Base-by-base conservation (phyloP, 2,888 invertebrate genomes). In the Rhabditoides inermis region DNA sequence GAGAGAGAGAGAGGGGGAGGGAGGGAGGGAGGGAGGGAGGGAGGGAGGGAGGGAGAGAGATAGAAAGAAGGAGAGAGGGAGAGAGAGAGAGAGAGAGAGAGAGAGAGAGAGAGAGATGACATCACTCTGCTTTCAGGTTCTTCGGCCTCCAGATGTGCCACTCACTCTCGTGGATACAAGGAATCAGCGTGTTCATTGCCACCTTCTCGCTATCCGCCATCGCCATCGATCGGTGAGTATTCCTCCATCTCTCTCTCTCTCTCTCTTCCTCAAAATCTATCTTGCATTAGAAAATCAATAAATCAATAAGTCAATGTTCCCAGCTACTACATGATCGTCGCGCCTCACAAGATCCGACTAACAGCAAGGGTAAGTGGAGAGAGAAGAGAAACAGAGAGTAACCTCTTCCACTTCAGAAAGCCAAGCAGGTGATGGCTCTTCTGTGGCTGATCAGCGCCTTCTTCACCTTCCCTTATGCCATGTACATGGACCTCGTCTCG, bases 161-260 rank as follows among this genome's bases (percentile, higher is more conserved):
- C n/a, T n/a, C n/a, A n/a, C 10, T 40, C 2, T 1, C 22, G 20
- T 1, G 10, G 10, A 45, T 53, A 12, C 46, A 55, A 51, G 55
- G 55, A 3, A 47, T 49, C 7, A 55, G 51, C 37, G 45, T 55
- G 22, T 51, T 55, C 41, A 50, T 55, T 1, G 50, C 50, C 12
- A 51, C 55, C 7, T 55, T 55, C 35, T 42, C 46, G 1, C 40
- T 55, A 22, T 32, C 46, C 0, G 51, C 51, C 7, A 55, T 55
- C 20, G 55, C 55, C 22, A 41, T 55, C 25, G 55, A 55, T 39
- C 51, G 55, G n/a, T n/a, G n/a, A n/a, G n/a, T n/a, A n/a, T n/a
- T n/a, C n/a, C n/a, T n/a, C n/a, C n/a, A n/a, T n/a, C n/a, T n/a
- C n/a, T n/a, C n/a, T n/a, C n/a, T n/a, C n/a, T n/a, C n/a, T n/a